phyloP scores from a whole-genome alignment of 2,888 invertebrate genomes.

The Muscina levida region DNA sequence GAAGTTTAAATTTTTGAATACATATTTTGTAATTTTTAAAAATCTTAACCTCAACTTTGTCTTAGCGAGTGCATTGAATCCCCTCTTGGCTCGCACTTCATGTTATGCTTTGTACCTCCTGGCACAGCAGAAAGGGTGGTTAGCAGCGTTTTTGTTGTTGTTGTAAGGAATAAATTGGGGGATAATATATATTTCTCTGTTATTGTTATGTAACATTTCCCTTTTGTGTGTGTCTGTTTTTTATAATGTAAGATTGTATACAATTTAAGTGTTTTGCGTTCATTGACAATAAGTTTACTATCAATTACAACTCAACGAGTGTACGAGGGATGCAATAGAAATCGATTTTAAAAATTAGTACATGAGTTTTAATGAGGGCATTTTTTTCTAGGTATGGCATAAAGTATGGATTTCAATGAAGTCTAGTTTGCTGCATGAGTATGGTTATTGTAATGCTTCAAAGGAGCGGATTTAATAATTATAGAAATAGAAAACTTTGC shows the following conservation, averaged over 20 bases:
- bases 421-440: too few relatives aligned
- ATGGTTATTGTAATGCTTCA: too few relatives aligned
- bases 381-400: too few relatives aligned
- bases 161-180: background rate
- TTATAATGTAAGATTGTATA: too few relatives aligned
- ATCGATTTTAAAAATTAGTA: too few relatives aligned
- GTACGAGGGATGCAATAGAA: background rate
- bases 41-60: conserved; percentile 67
- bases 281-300: too few relatives aligned
- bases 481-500: too few relatives aligned
- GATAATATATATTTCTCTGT: background rate
- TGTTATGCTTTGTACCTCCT: background rate
- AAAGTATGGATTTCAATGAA: too few relatives aligned
- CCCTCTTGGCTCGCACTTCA: conserved; percentile 5
- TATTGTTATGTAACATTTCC: conserved; percentile 7
- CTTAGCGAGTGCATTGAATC: background rate
- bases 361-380: too few relatives aligned
- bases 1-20: too few relatives aligned
- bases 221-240: background rate
- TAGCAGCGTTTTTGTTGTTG: background rate
- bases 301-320: background rate
- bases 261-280: conserved; percentile 13
- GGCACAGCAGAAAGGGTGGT: background rate
- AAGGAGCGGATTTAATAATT: too few relatives aligned
- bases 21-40: conserved; percentile 21